These are phyloP conservation scores for Trichosurus vulpecula DNA, from an alignment of 2,797 vertebrate genomes.

Conservation along the genomic window DNA sequence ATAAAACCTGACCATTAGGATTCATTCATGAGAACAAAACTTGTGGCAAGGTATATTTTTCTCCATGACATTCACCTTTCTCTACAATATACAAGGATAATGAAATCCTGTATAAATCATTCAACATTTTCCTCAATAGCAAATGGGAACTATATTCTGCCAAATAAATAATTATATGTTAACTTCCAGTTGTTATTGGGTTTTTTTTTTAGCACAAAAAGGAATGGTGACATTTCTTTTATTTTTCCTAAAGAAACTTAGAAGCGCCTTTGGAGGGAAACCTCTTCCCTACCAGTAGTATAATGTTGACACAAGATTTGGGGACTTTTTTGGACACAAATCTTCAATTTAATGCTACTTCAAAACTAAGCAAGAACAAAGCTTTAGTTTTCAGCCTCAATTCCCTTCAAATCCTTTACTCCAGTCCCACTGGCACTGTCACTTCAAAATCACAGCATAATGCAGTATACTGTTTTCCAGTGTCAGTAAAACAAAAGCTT, in stretches of 20 bases:
- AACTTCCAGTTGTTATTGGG: conserved; percentile 67
- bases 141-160: conserved; percentile 60
- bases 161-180: conserved; percentile 71
- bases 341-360: conserved; percentile 80
- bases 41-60: conserved; percentile 69
- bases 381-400: conserved; percentile 83
- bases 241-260: conserved; percentile 71
- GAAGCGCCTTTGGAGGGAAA: conserved; percentile 74
- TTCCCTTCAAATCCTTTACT: conserved; percentile 81
- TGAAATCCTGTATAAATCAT: conserved; percentile 68
- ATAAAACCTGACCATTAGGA: conserved; percentile 52
- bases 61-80: conserved; percentile 56
- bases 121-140: conserved; percentile 67
- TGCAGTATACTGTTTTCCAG: conserved; percentile 78
- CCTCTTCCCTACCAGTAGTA: conserved; percentile 69
- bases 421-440: conserved; percentile 83
- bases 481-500: conserved; percentile 86
- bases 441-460: conserved; percentile 85
- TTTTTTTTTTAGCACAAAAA: conserved; percentile 59
- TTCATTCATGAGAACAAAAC: conserved; percentile 34
- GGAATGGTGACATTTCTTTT: conserved; percentile 68
- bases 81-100: conserved; percentile 34
- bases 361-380: conserved; percentile 84
- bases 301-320: conserved; percentile 65
- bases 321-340: conserved; percentile 68